Evolutionary conservation across 2,797 vertebrate genomes (phyloP).

Genomic region (Channa striata): DNA sequence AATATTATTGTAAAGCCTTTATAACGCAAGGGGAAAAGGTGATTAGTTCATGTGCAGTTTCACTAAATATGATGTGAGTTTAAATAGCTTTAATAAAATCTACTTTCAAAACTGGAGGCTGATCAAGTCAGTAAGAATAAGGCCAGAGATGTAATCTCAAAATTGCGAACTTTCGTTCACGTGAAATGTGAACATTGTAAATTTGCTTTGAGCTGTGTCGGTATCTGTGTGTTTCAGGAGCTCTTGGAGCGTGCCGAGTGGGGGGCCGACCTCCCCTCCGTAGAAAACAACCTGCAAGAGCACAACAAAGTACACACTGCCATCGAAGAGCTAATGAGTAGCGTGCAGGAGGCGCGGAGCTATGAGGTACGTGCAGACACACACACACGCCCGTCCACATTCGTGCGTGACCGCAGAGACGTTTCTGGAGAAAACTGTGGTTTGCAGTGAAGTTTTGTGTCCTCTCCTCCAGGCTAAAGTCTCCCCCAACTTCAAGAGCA

Average conservation of each 20-base stretch:
- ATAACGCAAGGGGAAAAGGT: not conserved
- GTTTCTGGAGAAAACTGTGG: not conserved
- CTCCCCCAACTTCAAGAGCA: slow-evolving; percentile 92
- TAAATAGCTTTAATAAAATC: not conserved
- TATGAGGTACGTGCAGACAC: slow-evolving; percentile 85
- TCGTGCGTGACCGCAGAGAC: not conserved
- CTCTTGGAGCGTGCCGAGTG: slow-evolving; percentile 93
- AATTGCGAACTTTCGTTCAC: no score
- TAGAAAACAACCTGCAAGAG: slow-evolving; percentile 92
- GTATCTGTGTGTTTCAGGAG: slow-evolving; percentile 80
- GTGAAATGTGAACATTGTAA: no score
- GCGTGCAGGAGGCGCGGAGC: slow-evolving; percentile 91
- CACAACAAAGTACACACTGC: slow-evolving; percentile 90
- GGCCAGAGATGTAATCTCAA: no score
- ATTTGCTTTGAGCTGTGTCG: not conserved
- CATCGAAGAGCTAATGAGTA: slow-evolving; percentile 90
- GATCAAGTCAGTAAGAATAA: no score
- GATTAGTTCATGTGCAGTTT: not conserved
- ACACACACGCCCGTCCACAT: slow-evolving; percentile 8
- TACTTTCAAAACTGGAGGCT: not conserved
- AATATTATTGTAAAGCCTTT: not conserved
- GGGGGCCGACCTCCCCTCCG: slow-evolving; percentile 94
- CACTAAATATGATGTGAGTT: not conserved
- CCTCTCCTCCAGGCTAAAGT: slow-evolving; percentile 86
- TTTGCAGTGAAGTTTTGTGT: slow-evolving; percentile 1